A percentile compares a stretch with the other conserved stretches of the same genome.
phyloP scores from a whole-genome alignment of 30 jellyfish, hydroid and myxozoan genomes.

The Haliclystus octoradiatus region DNA sequence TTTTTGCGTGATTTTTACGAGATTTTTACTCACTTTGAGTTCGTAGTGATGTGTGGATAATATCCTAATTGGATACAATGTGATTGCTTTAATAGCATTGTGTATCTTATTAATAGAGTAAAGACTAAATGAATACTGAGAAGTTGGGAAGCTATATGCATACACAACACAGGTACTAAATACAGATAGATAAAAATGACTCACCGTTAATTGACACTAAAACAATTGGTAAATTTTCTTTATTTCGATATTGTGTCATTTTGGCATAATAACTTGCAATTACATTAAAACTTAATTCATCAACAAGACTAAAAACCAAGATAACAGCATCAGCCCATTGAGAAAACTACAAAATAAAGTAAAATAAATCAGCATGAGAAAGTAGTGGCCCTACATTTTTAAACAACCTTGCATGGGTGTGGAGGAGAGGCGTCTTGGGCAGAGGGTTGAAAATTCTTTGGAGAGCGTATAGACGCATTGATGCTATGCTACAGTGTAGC shows the following conservation, averaged over 20 bases:
- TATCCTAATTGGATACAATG: neutral
- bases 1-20: too few species aligned
- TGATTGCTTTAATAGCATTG: neutral
- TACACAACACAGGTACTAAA: too few species aligned
- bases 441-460: too few species aligned
- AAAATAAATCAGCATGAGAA: too few species aligned
- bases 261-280: constrained; percentile 81
- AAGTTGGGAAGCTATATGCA: too few species aligned
- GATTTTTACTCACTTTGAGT: too few species aligned
- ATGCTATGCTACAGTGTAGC: too few species aligned
- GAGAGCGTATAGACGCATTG: too few species aligned
- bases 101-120: neutral
- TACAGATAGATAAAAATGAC: too few species aligned
- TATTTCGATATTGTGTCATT: constrained; percentile 40
- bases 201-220: constrained; percentile 67
- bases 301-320: constrained; percentile 69
- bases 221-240: constrained; percentile 41
- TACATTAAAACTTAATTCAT: constrained; percentile 85
- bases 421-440: too few species aligned
- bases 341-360: constrained; percentile 48
- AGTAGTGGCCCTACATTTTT: too few species aligned
- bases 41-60: neutral
- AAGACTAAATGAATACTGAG: neutral
- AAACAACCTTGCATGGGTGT: too few species aligned
- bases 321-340: constrained; percentile 83